A percentile compares a stretch with the other conserved stretches of the same genome.
phyloP scores from a whole-genome alignment of 2,797 vertebrate species.

The Protonibea diacanthus region DNA sequence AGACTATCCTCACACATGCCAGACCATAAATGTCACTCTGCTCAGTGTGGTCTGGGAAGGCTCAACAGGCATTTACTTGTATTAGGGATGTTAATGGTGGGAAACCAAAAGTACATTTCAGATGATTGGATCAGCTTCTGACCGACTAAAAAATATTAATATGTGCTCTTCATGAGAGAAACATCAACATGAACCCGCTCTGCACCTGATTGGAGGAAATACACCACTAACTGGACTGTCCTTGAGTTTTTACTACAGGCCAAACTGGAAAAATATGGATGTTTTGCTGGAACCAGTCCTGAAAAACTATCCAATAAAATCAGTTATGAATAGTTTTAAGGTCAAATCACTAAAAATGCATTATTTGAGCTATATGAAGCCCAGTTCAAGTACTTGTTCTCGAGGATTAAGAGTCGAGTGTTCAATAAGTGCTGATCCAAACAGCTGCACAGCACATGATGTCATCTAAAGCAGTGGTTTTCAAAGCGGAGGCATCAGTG shows the following conservation, averaged over 20 bases:
- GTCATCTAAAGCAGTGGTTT: too few species aligned
- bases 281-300: neutral
- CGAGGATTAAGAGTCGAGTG: neutral
- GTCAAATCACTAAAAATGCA: neutral
- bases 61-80: constrained; percentile 44
- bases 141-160: constrained; percentile 1
- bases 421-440: neutral
- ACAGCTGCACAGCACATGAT: neutral
- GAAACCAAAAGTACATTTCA: constrained; percentile 38
- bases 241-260: constrained; percentile 1
- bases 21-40: constrained; percentile 49
- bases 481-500: too few species aligned
- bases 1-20: constrained; percentile 47
- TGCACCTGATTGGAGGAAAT: neutral
- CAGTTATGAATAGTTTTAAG: neutral
- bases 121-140: constrained; percentile 26
- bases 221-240: neutral
- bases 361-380: neutral
- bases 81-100: constrained; percentile 32
- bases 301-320: neutral
- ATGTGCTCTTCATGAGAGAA: neutral
- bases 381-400: neutral
- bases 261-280: neutral
- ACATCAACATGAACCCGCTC: neutral
- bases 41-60: constrained; percentile 43